Conservation (phyloP, 2,888 invertebrate genomes). For the Allygus modestus region DNA sequence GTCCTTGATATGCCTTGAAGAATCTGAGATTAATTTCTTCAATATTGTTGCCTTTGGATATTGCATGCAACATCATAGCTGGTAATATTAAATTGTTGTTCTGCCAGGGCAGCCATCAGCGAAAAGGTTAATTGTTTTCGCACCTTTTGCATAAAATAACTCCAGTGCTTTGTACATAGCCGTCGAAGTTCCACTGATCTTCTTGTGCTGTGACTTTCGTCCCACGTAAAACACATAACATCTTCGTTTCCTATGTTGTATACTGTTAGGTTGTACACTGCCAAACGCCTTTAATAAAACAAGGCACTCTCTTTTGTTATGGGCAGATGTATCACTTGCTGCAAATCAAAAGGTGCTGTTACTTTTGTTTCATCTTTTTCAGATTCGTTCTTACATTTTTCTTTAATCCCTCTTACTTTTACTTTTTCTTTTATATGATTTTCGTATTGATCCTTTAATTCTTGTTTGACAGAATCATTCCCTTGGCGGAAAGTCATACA, state of each 20-base stretch:
- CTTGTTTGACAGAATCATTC: not conserved
- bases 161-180: not conserved
- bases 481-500: not conserved
- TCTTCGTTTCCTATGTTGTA: not conserved
- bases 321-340: slow-evolving; percentile 44
- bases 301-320: slow-evolving; percentile 48
- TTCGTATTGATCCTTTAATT: slow-evolving; percentile 21
- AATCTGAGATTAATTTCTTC: slow-evolving; percentile 12
- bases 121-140: slow-evolving; percentile 10
- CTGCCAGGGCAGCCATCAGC: slow-evolving; percentile 47
- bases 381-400: not conserved
- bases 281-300: not conserved
- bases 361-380: slow-evolving; percentile 8
- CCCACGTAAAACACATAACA: not conserved
- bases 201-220: slow-evolving; percentile 7
- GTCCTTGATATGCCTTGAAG: slow-evolving; percentile 32
- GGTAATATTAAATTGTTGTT: slow-evolving; percentile 49
- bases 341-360: slow-evolving; percentile 43
- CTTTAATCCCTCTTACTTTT: not conserved
- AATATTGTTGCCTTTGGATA: not conserved
- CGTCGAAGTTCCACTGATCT: not conserved
- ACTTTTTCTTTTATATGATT: slow-evolving; percentile 37
- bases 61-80: slow-evolving; percentile 38
- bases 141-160: not conserved
- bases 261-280: not conserved